These are phyloP conservation scores for Drosophila arawakana DNA, from an alignment of 1,140 invertebrate genomes.

Conservation along the genomic window DNA sequence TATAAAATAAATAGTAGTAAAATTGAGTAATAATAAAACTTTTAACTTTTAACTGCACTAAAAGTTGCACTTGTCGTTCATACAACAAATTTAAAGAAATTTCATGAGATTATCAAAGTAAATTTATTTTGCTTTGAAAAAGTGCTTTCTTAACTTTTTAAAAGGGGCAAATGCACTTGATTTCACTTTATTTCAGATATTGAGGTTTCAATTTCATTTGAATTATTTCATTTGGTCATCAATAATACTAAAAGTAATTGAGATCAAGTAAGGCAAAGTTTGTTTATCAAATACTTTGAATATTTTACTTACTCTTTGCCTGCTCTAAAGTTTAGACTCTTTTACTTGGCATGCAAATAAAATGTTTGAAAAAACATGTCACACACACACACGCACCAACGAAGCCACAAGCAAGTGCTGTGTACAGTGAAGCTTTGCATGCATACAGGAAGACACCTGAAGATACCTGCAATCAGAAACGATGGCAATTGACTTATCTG, in stretches of 20 bases:
- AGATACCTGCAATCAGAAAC: constrained; percentile 63
- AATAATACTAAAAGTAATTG: constrained; percentile 1
- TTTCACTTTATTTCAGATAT: neutral
- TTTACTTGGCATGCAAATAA: neutral
- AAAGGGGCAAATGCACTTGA: neutral
- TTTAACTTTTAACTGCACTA: too few species aligned
- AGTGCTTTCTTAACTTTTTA: too few species aligned
- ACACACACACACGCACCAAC: constrained; percentile 6
- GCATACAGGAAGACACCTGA: neutral
- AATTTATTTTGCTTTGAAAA: too few species aligned
- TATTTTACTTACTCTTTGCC: neutral
- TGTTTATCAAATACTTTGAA: constrained; percentile 3
- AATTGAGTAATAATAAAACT: too few species aligned
- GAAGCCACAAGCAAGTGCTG: neutral
- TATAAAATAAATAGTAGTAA: too few species aligned
- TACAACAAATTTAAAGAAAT: too few species aligned
- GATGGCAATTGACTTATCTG: constrained; percentile 76
- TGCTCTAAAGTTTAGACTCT: neutral
- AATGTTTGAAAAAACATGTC: constrained; percentile 23
- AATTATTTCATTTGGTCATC: neutral
- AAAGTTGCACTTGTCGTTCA: too few species aligned
- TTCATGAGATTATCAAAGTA: too few species aligned
- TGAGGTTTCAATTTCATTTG: neutral
- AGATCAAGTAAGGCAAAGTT: constrained; percentile 7
- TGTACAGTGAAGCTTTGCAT: too few species aligned